phyloP scores from a whole-genome alignment of 53 echinoderm and acorn worm genomes.

The Glandiceps talaboti region DNA sequence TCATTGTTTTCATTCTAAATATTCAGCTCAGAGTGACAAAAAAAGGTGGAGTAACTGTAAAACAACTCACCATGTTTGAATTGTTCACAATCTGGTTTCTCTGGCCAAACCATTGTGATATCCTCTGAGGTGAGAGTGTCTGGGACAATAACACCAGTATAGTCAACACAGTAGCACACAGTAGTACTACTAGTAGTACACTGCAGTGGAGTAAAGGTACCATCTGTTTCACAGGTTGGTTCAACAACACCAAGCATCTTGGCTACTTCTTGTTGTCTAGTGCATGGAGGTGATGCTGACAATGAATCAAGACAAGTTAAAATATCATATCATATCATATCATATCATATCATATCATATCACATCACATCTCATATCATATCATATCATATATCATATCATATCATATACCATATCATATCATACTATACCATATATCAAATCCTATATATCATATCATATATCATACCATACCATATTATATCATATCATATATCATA shows the following conservation, averaged over 20 bases:
- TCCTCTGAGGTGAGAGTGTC: conserved; percentile 4
- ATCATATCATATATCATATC: too few species aligned
- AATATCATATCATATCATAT: too few species aligned
- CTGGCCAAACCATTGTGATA: too few species aligned
- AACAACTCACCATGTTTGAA: conserved; percentile 16
- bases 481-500: too few species aligned
- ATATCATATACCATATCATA: too few species aligned
- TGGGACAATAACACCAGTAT: conserved; percentile 19
- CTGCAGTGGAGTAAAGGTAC: conserved; percentile 23
- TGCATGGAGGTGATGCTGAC: neutral
- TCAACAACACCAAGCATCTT: neutral
- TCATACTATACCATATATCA: too few species aligned
- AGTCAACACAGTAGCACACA: conserved; percentile 37
- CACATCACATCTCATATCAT: too few species aligned
- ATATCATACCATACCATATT: too few species aligned
- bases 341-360: too few species aligned
- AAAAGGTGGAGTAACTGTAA: neutral
- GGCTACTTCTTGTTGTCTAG: neutral
- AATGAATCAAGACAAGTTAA: too few species aligned
- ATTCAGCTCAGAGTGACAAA: neutral
- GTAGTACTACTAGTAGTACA: conserved; percentile 14
- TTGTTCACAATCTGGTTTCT: conserved; percentile 11
- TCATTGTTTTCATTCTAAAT: too few species aligned
- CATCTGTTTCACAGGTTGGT: conserved; percentile 24
- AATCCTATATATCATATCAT: too few species aligned